Base-by-base conservation (phyloP, 2,113 vertebrate species). In the Notechis scutatus region DNA sequence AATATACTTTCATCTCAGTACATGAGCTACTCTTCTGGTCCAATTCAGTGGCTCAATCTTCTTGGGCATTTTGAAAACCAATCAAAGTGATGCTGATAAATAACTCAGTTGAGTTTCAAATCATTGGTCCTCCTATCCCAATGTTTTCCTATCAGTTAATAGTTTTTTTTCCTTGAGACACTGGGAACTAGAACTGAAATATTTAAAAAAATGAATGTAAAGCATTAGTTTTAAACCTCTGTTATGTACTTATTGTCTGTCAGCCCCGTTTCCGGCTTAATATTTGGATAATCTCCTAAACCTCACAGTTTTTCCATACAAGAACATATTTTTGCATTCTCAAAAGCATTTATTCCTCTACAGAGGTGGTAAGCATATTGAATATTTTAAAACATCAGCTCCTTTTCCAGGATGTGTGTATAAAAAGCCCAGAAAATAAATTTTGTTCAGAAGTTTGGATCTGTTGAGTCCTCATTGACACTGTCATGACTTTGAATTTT, bases 391-490 rank as follows among this genome's bases (percentile, higher is more conserved):
- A 69, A 39, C 20, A 9, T 90, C 74, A 90, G n/a, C 21, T 90
- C 39, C 55, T 86, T 52, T 93, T 54, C 45, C 88, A 93, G 88
- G 29, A 23, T 86, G 18, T 85, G 1, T 88, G 5, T 61, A 86
- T 93, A 3, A 93, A 92, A 95, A 87, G 39, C 0, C 2, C 47
- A 34, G 61, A 3, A 74, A 42, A 92, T 0, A n/a, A 0, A 85
- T 94, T 93, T 90, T 94, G 87, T 42, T 24, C 93, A 90, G 3
- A 86, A 54, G 24, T 93, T 45, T 94, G 10, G 26, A 85, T 92
- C 29, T 87, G 4, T 69, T n/a, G 12, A 0, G 7, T 94, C 91
- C 59, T 93, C 18, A 47, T 85, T 0, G 39, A 1, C 45, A 7
- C 42, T 29, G 0, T 61, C 94, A 69, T 42, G 92, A 24, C 92